Base-by-base conservation (phyloP, 1,140 invertebrate genomes). In the Daktulosphaira vitifoliae region DNA sequence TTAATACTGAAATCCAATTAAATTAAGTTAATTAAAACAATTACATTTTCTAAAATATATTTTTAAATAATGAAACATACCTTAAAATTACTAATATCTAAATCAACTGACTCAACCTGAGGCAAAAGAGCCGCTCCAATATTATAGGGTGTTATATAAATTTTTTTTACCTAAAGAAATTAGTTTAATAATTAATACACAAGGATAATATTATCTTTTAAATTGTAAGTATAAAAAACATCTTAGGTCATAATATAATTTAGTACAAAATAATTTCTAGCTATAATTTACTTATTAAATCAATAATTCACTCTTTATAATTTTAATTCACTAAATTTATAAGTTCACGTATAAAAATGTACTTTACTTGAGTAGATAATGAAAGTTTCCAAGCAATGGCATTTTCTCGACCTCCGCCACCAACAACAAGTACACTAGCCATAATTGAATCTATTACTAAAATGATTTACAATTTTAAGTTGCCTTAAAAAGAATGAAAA, bases 361-460 rank as follows among this genome's bases (percentile, higher is more conserved):
- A 6, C 5, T 33, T 73, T 72, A 81, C 81, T 67, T 81, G 72
- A 9, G 78, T 71, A 46, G 91, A 95, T 73, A 93, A 84, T 1
- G 88, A 76, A 7, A 98, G 73, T 77, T 96, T 96, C 92, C 92
- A 96, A 69, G 83, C 84, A 69, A 97, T 81, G 11, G 92, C 92
- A 80, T 98, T 92, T 78, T 98, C 96, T 68, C 96, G 80, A n/a
- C 92, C 95, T 38, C 96, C 95, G 74, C 84, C 81, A 15, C 96
- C 96, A 72, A 98, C 83, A 7, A 98, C 82, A 20, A 62, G 56
- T 48, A 62, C 16, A 18, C 9, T 46, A 22, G 56, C 56, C 56
- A 62, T 62, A 15, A 33, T 2, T n/a, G 29, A 22, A 48, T 44
- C 54, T 59, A 13, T 5, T n/a, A n/a, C n/a, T n/a, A n/a, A n/a